phyloP scores from a whole-genome alignment of 2,888 invertebrate genomes.

The Stenichneumon culpator region DNA sequence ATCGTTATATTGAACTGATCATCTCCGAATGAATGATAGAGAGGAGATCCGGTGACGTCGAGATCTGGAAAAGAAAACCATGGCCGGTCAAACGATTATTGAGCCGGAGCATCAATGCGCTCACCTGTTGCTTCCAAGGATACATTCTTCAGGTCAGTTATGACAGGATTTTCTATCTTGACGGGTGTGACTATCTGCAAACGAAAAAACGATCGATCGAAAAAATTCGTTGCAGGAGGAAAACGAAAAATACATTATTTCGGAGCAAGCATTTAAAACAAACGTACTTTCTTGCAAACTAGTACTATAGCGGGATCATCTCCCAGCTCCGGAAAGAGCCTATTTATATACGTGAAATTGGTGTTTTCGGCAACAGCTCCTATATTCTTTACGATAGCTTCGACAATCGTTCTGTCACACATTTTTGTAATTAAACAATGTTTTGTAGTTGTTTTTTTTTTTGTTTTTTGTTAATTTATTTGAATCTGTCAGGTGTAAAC shows the following conservation, averaged over 20 bases:
- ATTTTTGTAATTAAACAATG: constrained; percentile 24
- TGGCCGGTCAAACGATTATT: background rate
- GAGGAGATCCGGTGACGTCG: constrained; percentile 77
- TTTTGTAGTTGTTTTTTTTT: background rate
- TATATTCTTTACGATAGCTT: constrained; percentile 38
- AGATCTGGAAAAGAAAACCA: constrained; percentile 45
- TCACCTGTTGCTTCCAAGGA: constrained; percentile 54
- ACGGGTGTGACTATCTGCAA: constrained; percentile 29
- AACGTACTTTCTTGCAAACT: constrained; percentile 57
- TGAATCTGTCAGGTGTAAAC: constrained; percentile 26
- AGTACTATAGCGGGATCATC: constrained; percentile 43
- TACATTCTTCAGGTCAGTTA: constrained; percentile 15
- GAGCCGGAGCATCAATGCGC: background rate
- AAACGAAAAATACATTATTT: background rate
- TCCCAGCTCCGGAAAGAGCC: constrained; percentile 72
- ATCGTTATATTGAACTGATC: constrained; percentile 72
- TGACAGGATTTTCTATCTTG: background rate
- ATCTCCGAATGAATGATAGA: constrained; percentile 74
- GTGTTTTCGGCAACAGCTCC: constrained; percentile 53
- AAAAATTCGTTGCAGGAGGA: background rate
- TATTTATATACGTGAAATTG: constrained; percentile 70
- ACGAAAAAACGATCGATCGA: background rate
- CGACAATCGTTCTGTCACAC: constrained; percentile 47
- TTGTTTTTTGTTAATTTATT: constrained; percentile 17
- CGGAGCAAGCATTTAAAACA: background rate